Base-by-base conservation (phyloP, 2,888 invertebrate species). In the Patella pellucida region DNA sequence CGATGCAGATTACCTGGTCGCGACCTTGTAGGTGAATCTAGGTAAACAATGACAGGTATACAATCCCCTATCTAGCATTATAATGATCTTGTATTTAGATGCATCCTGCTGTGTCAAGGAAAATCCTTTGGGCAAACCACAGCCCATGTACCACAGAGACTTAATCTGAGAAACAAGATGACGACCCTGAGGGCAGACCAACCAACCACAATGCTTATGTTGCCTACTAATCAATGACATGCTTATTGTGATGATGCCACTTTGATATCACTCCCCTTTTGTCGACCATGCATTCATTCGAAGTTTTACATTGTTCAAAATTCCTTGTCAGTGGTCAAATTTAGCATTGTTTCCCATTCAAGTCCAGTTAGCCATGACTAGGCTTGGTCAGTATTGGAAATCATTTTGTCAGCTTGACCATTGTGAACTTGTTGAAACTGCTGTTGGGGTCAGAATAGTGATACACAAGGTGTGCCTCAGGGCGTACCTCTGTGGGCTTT, bases 381-480 rank as follows among this genome's bases (percentile, higher is more conserved):
- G 23, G 19, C 19, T 11, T 62, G 19, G 62, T 23, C 62, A 41
- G 19, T 62, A 62, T 62, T 62, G 23, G 62, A 62, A 62, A 62
- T 62, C 62, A 23, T 62, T 62, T 62, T 62, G 62, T 62, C 62
- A 62, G 19, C 23, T 23, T 62, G 62, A 62, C 62, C 23, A 62
- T 62, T 62, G 62, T 62, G 19, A 62, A 62, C 62, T 62, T 62
- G 23, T 62, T 62, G 62, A 62, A 62, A 62, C 62, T 62, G 62
- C 62, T 62, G 62, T 62, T 62, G 62, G 23, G 62, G 62, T 62
- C 62, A 62, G 23, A 62, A 62, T 62, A 62, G 23, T 62, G 19
- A 19, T 23, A 62, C 62, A 62, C 62, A 68, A 73, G 68, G 73
- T 68, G 67, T 23, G 68, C 73, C 73, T 68, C 52, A 50, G 52